Conservation (phyloP, 1,140 invertebrate genomes). For the Amyelois transitella region DNA sequence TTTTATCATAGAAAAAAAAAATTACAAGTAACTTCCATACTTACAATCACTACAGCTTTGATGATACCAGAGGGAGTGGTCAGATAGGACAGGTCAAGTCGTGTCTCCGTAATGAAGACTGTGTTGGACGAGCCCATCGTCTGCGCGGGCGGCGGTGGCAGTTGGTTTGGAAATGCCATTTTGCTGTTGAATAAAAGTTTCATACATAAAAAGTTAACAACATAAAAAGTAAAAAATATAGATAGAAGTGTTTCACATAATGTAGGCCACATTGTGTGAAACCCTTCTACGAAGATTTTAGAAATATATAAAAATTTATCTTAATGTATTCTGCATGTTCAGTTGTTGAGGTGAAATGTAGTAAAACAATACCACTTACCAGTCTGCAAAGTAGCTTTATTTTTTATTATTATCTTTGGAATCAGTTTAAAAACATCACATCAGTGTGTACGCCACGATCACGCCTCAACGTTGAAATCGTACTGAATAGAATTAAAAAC, state of each 20-base stretch:
- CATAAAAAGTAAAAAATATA: too few species aligned
- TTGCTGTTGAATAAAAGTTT: constrained; percentile 4
- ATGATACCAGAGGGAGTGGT: constrained; percentile 83
- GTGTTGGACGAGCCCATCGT: constrained; percentile 80
- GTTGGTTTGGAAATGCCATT: constrained; percentile 76
- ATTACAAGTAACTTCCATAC: constrained; percentile 59
- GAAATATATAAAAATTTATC: too few species aligned
- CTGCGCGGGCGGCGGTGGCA: constrained; percentile 78
- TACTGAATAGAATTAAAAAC: constrained; percentile 30
- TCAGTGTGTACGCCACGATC: background rate
- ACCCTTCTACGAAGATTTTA: too few species aligned
- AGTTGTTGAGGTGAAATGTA: too few species aligned
- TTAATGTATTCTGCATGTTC: too few species aligned
- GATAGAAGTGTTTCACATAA: too few species aligned
- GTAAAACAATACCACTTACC: too few species aligned
- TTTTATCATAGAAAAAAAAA: constrained; percentile 5
- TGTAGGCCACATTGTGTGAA: too few species aligned
- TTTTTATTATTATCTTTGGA: too few species aligned
- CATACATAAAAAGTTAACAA: background rate
- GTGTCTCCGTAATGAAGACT: constrained; percentile 78
- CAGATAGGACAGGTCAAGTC: constrained; percentile 83
- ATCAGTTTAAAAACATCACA: background rate
- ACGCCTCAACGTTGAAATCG: constrained; percentile 42
- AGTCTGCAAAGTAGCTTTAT: too few species aligned
- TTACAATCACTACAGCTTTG: constrained; percentile 86